Conservation (phyloP, 2,888 invertebrate genomes). For the Tenthredo livida region DNA sequence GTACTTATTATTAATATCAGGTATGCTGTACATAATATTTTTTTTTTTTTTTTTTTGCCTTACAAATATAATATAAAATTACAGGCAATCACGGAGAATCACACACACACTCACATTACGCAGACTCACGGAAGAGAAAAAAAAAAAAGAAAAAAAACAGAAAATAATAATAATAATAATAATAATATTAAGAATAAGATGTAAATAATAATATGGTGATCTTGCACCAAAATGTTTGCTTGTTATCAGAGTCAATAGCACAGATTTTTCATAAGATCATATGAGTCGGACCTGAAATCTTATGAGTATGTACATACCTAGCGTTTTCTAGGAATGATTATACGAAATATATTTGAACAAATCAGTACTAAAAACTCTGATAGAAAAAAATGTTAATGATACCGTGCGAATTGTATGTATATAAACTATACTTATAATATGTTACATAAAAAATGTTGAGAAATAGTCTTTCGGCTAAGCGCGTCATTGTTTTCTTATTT, state of each 20-base stretch:
- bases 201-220: constrained; percentile 52
- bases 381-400: constrained; percentile 4
- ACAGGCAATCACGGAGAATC: constrained; percentile 75
- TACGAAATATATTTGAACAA: constrained; percentile 33
- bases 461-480: constrained; percentile 39
- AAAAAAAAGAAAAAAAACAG: constrained; percentile 43
- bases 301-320: constrained; percentile 15
- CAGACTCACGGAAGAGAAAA: constrained; percentile 59
- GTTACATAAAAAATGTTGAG: constrained; percentile 22
- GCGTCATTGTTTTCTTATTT: background rate
- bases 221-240: constrained; percentile 39
- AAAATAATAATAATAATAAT: constrained; percentile 2
- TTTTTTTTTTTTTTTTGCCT: constrained; percentile 65
- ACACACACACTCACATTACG: constrained; percentile 60
- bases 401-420: constrained; percentile 11
- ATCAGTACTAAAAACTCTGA: constrained; percentile 41
- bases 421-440: background rate
- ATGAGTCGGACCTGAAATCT: background rate
- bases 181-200: constrained; percentile 29
- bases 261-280: constrained; percentile 30
- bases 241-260: constrained; percentile 36
- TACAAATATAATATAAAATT: constrained; percentile 77
- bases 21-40: constrained; percentile 76
- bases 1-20: constrained; percentile 76
- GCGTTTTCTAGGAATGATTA: constrained; percentile 18